Percentiles rank a stretch among this genome's conserved stretches.
phyloP scores from a whole-genome alignment of 2,113 vertebrate genomes.

The Thryonomys swinderianus region DNA sequence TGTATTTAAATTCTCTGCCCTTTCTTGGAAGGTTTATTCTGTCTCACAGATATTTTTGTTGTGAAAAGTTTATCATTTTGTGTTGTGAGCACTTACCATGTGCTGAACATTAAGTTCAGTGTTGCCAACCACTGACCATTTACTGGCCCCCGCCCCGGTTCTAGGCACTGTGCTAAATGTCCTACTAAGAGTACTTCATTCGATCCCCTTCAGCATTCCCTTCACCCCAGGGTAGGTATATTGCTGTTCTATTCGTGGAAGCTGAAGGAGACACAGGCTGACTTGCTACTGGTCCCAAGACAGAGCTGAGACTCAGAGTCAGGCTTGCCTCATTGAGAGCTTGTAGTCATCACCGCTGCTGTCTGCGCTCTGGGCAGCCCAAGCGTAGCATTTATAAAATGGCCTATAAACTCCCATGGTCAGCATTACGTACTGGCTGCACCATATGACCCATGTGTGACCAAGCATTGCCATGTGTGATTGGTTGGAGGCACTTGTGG shows the following conservation, averaged over 20 bases:
- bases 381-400: not conserved
- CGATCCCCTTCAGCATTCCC: not conserved
- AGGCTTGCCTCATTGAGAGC: not conserved
- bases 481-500: slow-evolving; percentile 39
- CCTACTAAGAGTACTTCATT: not conserved
- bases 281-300: not conserved
- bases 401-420: slow-evolving; percentile 17
- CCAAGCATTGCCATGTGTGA: not conserved
- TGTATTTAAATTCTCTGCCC: slow-evolving; percentile 35
- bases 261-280: not conserved
- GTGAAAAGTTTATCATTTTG: not conserved
- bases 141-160: not conserved
- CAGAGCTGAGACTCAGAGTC: not conserved
- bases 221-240: not conserved
- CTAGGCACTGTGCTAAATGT: not conserved
- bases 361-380: not conserved
- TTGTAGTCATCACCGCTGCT: not conserved
- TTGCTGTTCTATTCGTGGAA: not conserved
- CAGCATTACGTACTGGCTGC: not conserved
- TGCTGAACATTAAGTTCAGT: not conserved
- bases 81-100: not conserved
- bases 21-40: slow-evolving; percentile 22
- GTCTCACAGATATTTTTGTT: not conserved
- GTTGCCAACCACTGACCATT: not conserved
- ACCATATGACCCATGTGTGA: slow-evolving; percentile 55